Evolutionary conservation across 2,888 invertebrate species (phyloP), one percentile per base, ranked within the genome.

Genomic region (Bombylius major): DNA sequence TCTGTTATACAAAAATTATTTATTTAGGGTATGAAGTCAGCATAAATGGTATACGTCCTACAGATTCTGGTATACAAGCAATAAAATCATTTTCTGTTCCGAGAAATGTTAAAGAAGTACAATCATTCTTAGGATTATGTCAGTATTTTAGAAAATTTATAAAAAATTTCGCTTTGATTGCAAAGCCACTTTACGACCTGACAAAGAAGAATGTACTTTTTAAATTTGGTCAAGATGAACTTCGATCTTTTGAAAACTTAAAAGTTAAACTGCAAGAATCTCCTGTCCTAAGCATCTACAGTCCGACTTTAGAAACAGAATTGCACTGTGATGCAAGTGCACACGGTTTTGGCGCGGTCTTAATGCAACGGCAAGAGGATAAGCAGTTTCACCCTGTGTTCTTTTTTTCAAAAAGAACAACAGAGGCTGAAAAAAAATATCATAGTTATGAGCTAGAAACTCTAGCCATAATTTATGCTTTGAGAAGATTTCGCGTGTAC

Each of bases 131-230:
- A 12, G 58, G 56, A 14, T 55, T 60, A 39, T 58, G 58, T 39
- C 59, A 56, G 12, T 59, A 57, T 34, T 57, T 61, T 31, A 63
- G 63, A 23, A 64, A 62, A 56, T 67, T 65, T 56, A 64, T 69
- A 36, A 63, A 63, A 12, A 61, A 65, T 54, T 56, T 63, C 54
- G 31, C 58, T n/a, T 50, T 50, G 14, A 53, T 58, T n/a, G 66
- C 67, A 9, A 65, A 65, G 56, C 67, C 68, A 1, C 55, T 69
- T 5, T 63, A 68, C 54, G 63, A 66, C 44, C 47, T 69, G 9
- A n/a, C n/a, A n/a, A n/a, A n/a, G n/a, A n/a, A n/a, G n/a, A n/a
- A n/a, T n/a, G n/a, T n/a, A n/a, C n/a, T n/a, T n/a, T n/a, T n/a
- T n/a, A n/a, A n/a, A n/a, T n/a, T n/a, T n/a, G n/a, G n/a, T n/a